Conservation (phyloP, 2,113 vertebrate species). For the Rhineura floridana region DNA sequence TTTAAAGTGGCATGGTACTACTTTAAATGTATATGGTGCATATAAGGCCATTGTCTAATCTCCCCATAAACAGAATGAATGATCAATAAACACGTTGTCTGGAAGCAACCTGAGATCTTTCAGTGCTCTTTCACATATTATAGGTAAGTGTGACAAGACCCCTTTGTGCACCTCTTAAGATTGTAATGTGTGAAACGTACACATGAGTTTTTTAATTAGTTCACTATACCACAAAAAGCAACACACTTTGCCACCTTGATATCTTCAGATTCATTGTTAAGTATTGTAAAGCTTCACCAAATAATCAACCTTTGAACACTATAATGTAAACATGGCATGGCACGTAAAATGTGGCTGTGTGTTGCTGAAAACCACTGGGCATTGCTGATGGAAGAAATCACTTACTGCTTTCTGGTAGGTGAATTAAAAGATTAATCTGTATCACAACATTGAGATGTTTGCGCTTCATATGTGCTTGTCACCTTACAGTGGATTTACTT, state of each 20-base stretch:
- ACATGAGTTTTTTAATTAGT: too few relatives aligned
- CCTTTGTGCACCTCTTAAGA: background rate
- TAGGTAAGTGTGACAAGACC: background rate
- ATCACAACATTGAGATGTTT: conserved; percentile 13
- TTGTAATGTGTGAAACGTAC: background rate
- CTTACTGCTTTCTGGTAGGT: background rate
- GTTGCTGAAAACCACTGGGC: background rate
- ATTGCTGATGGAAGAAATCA: background rate
- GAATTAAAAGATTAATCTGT: background rate
- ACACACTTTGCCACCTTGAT: background rate
- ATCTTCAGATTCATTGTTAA: background rate
- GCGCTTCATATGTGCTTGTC: conserved; percentile 17
- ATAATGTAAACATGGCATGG: background rate
- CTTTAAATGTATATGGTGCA: too few relatives aligned
- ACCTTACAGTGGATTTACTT: conserved; percentile 31
- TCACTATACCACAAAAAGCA: too few relatives aligned
- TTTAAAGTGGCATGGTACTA: too few relatives aligned
- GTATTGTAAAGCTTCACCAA: too few relatives aligned
- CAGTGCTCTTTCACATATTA: background rate
- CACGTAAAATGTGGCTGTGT: background rate
- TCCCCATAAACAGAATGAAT: too few relatives aligned
- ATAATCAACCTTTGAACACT: background rate
- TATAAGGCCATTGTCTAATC: too few relatives aligned
- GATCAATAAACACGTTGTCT: too few relatives aligned
- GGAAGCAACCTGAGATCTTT: background rate